phyloP scores from a whole-genome alignment of 2,888 invertebrate genomes.

The Lobophora halterata region DNA sequence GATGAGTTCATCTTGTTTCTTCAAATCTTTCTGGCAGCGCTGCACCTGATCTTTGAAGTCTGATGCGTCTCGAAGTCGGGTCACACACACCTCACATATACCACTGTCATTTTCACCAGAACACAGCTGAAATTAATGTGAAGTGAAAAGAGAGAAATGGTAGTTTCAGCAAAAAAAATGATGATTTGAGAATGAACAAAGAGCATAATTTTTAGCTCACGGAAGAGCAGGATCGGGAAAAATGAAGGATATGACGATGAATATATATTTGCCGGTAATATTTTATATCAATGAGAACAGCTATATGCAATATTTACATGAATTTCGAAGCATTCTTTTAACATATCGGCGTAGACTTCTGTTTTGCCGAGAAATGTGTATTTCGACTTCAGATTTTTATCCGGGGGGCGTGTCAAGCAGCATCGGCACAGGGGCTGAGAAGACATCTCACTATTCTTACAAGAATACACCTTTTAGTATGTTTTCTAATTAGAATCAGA shows the following conservation, averaged over 20 bases:
- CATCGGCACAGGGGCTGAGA: constrained; percentile 50
- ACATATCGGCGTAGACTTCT: constrained; percentile 65
- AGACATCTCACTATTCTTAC: constrained; percentile 40
- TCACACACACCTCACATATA: constrained; percentile 61
- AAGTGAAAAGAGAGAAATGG: no score
- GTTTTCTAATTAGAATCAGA: constrained; percentile 3
- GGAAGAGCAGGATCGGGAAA: no score
- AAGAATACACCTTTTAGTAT: no score
- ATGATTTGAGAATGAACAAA: neutral
- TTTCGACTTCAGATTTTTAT: constrained; percentile 53
- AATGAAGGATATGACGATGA: no score
- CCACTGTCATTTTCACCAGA: constrained; percentile 40
- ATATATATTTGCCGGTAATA: no score
- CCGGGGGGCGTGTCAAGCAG: constrained; percentile 60
- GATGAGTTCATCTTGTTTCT: constrained; percentile 33
- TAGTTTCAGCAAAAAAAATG: no score
- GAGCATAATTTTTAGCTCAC: no score
- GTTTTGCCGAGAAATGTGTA: constrained; percentile 52
- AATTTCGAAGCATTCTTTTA: constrained; percentile 71
- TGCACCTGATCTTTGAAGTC: constrained; percentile 63
- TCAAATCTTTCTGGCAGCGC: constrained; percentile 51
- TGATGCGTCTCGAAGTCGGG: constrained; percentile 54
- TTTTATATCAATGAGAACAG: neutral
- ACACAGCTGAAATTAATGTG: constrained; percentile 41
- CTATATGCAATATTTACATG: constrained; percentile 46